A percentile compares a stretch with the other conserved stretches of the same genome.
phyloP scores from a whole-genome alignment of 2,888 invertebrate genomes.

The Phyto melanocephala region DNA sequence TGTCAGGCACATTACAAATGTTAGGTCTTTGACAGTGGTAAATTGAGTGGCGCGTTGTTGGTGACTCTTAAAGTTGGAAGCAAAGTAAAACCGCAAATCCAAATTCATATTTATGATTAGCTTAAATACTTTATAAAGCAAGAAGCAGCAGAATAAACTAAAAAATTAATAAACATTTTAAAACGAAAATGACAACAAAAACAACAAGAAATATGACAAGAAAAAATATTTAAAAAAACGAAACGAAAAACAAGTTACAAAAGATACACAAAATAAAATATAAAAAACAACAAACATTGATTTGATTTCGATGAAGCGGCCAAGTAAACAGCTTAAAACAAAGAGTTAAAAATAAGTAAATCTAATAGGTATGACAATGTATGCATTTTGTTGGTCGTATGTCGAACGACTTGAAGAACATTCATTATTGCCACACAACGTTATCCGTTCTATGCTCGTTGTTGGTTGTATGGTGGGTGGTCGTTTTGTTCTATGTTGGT shows the following conservation, averaged over 20 bases:
- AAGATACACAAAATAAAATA: conserved; percentile 1
- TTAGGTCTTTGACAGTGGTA: background rate
- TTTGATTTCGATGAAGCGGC: background rate
- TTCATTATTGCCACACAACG: conserved; percentile 51
- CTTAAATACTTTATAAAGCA: conserved; percentile 34
- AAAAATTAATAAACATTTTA: conserved; percentile 18
- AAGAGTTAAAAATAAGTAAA: background rate
- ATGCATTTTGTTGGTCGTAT: conserved; percentile 1
- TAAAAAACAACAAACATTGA: background rate
- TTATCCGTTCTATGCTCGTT: conserved; percentile 64
- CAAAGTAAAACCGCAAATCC: conserved; percentile 46
- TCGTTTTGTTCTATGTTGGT: conserved; percentile 57
- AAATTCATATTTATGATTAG: conserved; percentile 59
- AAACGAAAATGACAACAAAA: conserved; percentile 30
- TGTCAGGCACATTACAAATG: background rate
- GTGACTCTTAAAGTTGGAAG: conserved; percentile 17
- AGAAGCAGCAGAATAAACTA: background rate
- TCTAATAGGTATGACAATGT: conserved; percentile 52
- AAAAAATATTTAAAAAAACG: background rate
- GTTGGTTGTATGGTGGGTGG: conserved; percentile 70
- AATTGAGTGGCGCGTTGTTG: background rate
- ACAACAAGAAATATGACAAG: background rate
- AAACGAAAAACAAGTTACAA: conserved; percentile 39
- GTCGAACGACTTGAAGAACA: conserved; percentile 45
- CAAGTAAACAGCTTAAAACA: conserved; percentile 31